phyloP scores from a whole-genome alignment of 2,888 invertebrate species.

The Eilema caniola region DNA sequence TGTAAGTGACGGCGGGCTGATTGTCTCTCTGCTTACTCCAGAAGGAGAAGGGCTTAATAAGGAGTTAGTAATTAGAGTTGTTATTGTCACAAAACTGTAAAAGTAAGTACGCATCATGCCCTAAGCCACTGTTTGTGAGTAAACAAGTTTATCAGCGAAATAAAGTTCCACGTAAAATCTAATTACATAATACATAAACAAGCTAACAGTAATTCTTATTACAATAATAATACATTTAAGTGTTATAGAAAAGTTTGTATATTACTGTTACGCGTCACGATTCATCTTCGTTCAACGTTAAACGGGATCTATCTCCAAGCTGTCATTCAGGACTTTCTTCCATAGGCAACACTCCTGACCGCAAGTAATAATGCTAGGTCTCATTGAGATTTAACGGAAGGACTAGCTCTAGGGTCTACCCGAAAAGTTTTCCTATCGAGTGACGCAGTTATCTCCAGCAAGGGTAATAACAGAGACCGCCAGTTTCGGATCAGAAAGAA shows the following conservation, averaged over 20 bases:
- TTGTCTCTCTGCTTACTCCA: background rate
- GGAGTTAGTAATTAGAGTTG: background rate
- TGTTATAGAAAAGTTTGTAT: background rate
- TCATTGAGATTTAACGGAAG: too few species aligned
- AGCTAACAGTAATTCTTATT: background rate
- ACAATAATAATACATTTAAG: background rate
- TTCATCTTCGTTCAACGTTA: background rate
- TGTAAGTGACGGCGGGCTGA: background rate
- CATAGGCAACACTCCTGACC: too few species aligned
- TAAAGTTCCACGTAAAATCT: background rate
- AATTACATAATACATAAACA: conserved; percentile 6
- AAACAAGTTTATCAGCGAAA: conserved; percentile 3
- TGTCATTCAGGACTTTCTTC: too few species aligned
- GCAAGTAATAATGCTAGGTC: too few species aligned
- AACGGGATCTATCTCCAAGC: background rate
- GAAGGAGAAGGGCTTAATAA: background rate
- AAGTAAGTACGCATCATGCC: background rate
- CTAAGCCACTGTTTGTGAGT: background rate
- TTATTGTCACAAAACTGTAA: background rate
- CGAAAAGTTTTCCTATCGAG: too few species aligned
- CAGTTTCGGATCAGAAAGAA: too few species aligned
- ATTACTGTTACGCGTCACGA: background rate
- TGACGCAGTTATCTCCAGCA: too few species aligned
- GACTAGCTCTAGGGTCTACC: too few species aligned
- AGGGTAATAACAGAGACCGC: too few species aligned